These are phyloP conservation scores for Asteroscopus sphinx DNA, from an alignment of 2,888 invertebrate species.

Conservation along the genomic window DNA sequence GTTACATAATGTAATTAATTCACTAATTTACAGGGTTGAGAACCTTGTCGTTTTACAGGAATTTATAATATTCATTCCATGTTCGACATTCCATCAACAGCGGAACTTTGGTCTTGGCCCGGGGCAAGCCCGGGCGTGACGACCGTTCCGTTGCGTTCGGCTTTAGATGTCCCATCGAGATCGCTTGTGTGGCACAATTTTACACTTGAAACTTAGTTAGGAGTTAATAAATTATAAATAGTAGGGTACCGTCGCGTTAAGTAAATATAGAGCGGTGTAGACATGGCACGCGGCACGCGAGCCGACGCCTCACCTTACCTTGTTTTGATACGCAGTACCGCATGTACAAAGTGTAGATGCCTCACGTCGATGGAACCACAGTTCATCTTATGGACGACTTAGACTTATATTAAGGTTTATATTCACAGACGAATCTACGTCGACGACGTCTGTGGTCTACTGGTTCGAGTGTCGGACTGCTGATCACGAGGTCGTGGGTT, in stretches of 20 bases:
- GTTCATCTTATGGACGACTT: conserved; percentile 75
- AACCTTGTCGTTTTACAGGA: conserved; percentile 78
- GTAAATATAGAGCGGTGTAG: conserved; percentile 69
- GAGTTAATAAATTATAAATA: conserved; percentile 85
- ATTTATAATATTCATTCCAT: conserved; percentile 73
- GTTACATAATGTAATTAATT: conserved; percentile 66
- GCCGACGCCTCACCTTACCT: conserved; percentile 52
- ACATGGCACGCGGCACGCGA: conserved; percentile 60
- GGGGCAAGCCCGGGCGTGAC: conserved; percentile 45
- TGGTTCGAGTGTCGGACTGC: too few relatives aligned
- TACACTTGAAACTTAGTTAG: conserved; percentile 86
- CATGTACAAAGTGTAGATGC: conserved; percentile 81
- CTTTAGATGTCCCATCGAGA: conserved; percentile 78
- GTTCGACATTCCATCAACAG: conserved; percentile 67
- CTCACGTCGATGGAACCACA: conserved; percentile 69
- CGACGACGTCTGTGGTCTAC: too few relatives aligned
- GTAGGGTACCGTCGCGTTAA: conserved; percentile 77
- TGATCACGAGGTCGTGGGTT: too few relatives aligned
- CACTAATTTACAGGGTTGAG: conserved; percentile 75
- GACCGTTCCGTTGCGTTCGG: conserved; percentile 67
- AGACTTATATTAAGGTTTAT: too few relatives aligned
- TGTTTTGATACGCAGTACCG: conserved; percentile 76
- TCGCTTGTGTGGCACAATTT: conserved; percentile 87
- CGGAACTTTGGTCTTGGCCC: conserved; percentile 49
- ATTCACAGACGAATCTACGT: too few relatives aligned